Evolutionary conservation across 64 coral and sea anemone genomes (phyloP).

Genomic region (Cladopsammia gracilis): DNA sequence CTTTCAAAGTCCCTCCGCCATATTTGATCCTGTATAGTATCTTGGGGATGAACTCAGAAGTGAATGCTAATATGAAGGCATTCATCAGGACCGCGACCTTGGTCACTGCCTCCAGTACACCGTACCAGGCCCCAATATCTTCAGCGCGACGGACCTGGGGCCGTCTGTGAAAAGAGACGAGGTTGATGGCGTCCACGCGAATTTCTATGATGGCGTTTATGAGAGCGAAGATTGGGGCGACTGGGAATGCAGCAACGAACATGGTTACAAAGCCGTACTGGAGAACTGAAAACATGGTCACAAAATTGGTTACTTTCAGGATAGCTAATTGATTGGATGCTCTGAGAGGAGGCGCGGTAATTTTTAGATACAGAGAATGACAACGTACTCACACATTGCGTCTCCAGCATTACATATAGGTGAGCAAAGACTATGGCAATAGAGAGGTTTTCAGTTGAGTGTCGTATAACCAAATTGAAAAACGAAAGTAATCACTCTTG

Average conservation of each 20-base stretch:
- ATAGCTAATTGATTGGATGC: too few relatives aligned
- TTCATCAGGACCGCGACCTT: slow-evolving; percentile 81
- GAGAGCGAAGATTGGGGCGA: slow-evolving; percentile 87
- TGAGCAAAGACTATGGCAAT: too few relatives aligned
- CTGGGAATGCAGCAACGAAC: slow-evolving; percentile 89
- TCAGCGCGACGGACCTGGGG: slow-evolving; percentile 74
- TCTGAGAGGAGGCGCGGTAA: not conserved
- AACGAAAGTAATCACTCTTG: too few relatives aligned
- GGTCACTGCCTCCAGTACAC: slow-evolving; percentile 68
- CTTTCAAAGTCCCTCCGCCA: slow-evolving; percentile 65
- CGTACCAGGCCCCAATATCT: slow-evolving; percentile 91
- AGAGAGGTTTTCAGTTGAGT: too few relatives aligned
- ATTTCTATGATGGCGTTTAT: slow-evolving; percentile 81
- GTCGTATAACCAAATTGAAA: too few relatives aligned
- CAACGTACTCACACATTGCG: too few relatives aligned
- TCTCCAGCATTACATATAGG: too few relatives aligned
- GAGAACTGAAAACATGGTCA: slow-evolving; percentile 62
- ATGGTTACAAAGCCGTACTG: slow-evolving; percentile 95
- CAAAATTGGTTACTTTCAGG: not conserved
- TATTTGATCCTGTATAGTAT: slow-evolving; percentile 68
- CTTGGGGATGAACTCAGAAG: slow-evolving; percentile 94
- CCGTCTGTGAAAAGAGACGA: slow-evolving; percentile 75
- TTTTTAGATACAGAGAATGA: too few relatives aligned
- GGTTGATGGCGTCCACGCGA: slow-evolving; percentile 90
- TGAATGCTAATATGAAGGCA: slow-evolving; percentile 87